Evolutionary conservation across 2,797 vertebrate species (phyloP).

Genomic region (Mormyrus hasselquistii): DNA sequence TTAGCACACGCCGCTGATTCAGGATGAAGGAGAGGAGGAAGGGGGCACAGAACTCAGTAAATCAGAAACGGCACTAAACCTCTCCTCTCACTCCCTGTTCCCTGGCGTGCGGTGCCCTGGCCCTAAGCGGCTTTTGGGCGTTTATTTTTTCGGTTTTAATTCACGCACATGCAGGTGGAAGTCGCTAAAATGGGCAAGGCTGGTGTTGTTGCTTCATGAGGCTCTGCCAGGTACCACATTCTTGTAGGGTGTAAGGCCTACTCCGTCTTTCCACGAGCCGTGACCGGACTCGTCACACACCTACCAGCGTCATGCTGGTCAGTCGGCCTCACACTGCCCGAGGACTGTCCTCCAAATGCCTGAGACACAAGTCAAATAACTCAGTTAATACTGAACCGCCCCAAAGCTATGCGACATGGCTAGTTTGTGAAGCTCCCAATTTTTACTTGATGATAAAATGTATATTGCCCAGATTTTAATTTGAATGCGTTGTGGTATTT

Average conservation of each 20-base stretch:
- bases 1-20: slow-evolving; percentile 10
- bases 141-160: neutral
- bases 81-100: neutral
- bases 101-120: neutral
- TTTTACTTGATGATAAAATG: neutral
- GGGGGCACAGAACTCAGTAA: slow-evolving; percentile 42
- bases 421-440: neutral
- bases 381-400: neutral
- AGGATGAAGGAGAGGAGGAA: slow-evolving; percentile 20
- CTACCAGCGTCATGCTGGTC: neutral
- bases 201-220: neutral
- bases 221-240: neutral
- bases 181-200: neutral
- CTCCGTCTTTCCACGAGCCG: neutral
- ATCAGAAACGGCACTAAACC: slow-evolving; percentile 30
- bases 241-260: neutral
- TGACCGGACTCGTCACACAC: neutral
- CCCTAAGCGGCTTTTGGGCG: neutral
- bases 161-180: neutral
- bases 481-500: neutral
- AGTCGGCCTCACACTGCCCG: neutral
- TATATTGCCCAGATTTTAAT: neutral
- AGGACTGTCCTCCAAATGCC: neutral
- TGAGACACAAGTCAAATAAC: neutral
- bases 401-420: neutral